A percentile compares a stretch with the other conserved stretches of the same genome.
phyloP scores from a whole-genome alignment of 1,140 invertebrate genomes.

The Diploscapter pachys region DNA sequence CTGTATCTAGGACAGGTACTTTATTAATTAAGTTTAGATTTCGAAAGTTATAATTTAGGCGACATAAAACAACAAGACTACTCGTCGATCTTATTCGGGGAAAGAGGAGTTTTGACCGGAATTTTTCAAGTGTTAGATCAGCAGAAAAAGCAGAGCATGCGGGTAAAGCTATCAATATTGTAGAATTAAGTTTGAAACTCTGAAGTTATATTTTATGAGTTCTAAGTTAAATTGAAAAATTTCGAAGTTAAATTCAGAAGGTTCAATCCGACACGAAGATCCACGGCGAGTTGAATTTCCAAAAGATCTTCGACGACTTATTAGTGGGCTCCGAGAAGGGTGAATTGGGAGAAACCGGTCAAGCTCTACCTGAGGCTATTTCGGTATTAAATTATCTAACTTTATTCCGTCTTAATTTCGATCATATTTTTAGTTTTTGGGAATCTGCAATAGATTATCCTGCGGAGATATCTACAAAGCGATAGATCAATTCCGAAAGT shows the following conservation, averaged over 20 bases:
- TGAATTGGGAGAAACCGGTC: slow-evolving; percentile 54
- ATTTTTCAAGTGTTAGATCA: slow-evolving; percentile 55
- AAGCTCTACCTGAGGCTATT: slow-evolving; percentile 46
- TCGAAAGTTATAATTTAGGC: not conserved
- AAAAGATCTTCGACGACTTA: slow-evolving; percentile 50
- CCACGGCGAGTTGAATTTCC: slow-evolving; percentile 42
- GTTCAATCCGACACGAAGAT: not conserved
- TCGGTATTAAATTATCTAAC: no score
- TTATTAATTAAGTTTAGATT: not conserved
- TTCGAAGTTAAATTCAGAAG: slow-evolving; percentile 1
- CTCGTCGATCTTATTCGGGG: slow-evolving; percentile 46
- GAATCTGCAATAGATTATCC: slow-evolving; percentile 54
- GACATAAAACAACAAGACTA: slow-evolving; percentile 30
- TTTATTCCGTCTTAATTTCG: no score
- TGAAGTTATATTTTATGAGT: not conserved
- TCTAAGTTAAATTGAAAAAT: not conserved
- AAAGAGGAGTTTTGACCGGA: slow-evolving; percentile 46
- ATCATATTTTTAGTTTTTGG: slow-evolving; percentile 39
- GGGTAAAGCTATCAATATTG: not conserved
- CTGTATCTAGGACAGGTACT: not conserved
- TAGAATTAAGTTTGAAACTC: slow-evolving; percentile 17
- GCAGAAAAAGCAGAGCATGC: slow-evolving; percentile 32
- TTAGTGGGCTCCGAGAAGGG: slow-evolving; percentile 45
- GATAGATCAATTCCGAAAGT: slow-evolving; percentile 53
- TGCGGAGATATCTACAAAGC: slow-evolving; percentile 59